Base-by-base conservation (phyloP, 2,888 invertebrate genomes). In the Neoaliturus tenellus region DNA sequence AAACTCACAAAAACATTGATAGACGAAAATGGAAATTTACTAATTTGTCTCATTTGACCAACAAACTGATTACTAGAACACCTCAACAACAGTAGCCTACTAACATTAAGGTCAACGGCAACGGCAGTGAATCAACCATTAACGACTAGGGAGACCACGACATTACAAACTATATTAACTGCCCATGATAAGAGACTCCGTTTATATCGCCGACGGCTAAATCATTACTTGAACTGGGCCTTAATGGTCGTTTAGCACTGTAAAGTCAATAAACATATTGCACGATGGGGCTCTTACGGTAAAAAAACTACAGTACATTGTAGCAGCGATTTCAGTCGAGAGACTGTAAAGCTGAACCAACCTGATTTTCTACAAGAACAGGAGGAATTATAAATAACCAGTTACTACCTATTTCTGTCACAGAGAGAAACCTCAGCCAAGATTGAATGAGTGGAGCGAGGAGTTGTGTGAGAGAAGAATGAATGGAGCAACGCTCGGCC, bases 361-460 rank as follows among this genome's bases (percentile, higher is more conserved):
- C 44, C 10, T 14, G 12, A 8, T 44, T 44, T 44, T 14, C 12
- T 14, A 6, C 44, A 44, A 14, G 44, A 44, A 35, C 35, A 55
- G 51, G n/a, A 31, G 12, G 2, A 62, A 62, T 14, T 62, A 62
- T 28, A 62, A 62, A 62, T 62, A 62, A 14, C 28, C 10, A 25
- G 62, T 51, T 0, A 12, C 39, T 4, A 31, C 62, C 62, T 62
- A 62, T 62, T 62, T 62, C 62, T 62, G 62, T 28, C 62, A 62
- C 62, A 28, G 28, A 1, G 12, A 31, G 62, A 31, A 28, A 14
- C 62, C 28, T 14, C 62, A 62, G 62, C 62, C 62, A 62, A 62
- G 62, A 62, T 28, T 62, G 28, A 62, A 62, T 62, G 62, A 62
- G 62, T 62, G 62, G 20, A 62, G 31, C 62, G 31, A 14, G 1